A percentile compares a stretch with the other conserved stretches of the same genome.
Conservation (phyloP, 2,797 vertebrate species). For the Notamacropus eugenii region DNA sequence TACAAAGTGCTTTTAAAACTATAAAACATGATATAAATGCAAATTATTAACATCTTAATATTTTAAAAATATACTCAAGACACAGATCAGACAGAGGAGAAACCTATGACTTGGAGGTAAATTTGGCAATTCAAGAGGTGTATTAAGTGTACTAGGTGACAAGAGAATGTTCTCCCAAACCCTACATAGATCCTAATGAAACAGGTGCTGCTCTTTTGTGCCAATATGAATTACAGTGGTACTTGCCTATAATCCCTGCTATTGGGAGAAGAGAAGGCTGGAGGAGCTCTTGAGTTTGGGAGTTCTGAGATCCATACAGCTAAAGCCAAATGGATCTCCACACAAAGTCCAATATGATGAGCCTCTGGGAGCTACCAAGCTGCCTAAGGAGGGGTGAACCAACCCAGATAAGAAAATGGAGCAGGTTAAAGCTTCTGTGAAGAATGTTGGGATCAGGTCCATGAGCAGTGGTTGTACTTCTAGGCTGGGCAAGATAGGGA, state of each 20-base stretch:
- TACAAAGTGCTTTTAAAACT: background rate
- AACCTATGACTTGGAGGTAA: background rate
- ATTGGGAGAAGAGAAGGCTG: background rate
- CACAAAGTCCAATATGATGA: background rate
- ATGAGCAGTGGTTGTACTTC: background rate
- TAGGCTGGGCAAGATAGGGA: background rate
- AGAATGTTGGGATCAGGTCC: background rate
- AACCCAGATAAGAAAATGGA: background rate
- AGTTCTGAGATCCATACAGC: background rate
- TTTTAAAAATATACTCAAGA: background rate
- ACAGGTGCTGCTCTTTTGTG: background rate
- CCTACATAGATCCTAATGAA: background rate
- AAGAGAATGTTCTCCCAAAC: background rate
- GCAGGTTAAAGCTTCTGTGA: background rate
- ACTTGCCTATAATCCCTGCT: background rate
- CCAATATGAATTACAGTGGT: background rate
- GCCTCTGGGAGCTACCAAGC: background rate
- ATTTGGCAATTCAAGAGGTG: background rate
- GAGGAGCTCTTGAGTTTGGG: background rate
- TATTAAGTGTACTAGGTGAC: background rate
- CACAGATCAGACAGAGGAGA: constrained; percentile 6
- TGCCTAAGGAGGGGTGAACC: background rate
- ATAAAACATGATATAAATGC: background rate
- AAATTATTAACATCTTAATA: background rate
- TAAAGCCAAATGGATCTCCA: background rate